A percentile compares a stretch with the other conserved stretches of the same genome.
phyloP scores from a whole-genome alignment of 2,888 invertebrate species.

The Tricholauxania praeusta region DNA sequence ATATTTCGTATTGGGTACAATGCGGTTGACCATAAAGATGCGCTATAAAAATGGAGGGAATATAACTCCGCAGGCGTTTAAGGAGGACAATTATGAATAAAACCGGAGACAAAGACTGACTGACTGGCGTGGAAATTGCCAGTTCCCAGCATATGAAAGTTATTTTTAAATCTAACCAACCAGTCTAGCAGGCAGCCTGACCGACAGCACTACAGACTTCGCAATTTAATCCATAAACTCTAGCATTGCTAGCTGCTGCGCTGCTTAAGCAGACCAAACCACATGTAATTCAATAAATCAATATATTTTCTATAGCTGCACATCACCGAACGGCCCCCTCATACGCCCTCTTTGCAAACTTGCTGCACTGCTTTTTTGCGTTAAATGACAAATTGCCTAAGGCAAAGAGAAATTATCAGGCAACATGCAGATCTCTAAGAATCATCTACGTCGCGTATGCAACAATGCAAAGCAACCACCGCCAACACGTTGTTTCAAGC shows the following conservation, averaged over 20 bases:
- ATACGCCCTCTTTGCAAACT: slow-evolving; percentile 1
- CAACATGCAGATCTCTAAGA: slow-evolving; percentile 20
- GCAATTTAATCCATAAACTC: slow-evolving; percentile 29
- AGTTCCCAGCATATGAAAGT: slow-evolving; percentile 8
- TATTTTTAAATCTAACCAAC: not conserved
- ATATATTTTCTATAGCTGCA: slow-evolving; percentile 19
- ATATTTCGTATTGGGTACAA: not conserved
- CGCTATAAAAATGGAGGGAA: not conserved
- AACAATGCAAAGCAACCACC: slow-evolving; percentile 19
- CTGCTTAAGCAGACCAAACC: slow-evolving; percentile 5
- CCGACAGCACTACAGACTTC: slow-evolving; percentile 20
- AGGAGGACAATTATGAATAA: not conserved
- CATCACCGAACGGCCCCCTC: not conserved
- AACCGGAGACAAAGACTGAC: slow-evolving; percentile 3
- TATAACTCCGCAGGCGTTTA: slow-evolving; percentile 4
- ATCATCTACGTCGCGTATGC: no score
- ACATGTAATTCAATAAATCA: slow-evolving; percentile 43
- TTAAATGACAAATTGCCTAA: slow-evolving; percentile 44
- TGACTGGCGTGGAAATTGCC: not conserved
- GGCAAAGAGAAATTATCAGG: slow-evolving; percentile 28
- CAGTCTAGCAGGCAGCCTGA: not conserved
- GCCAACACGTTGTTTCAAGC: not conserved
- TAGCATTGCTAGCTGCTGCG: not conserved
- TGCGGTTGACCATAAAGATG: slow-evolving; percentile 23
- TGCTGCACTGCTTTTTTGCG: slow-evolving; percentile 18